Evolutionary conservation across 2,113 vertebrate genomes (phyloP), one percentile per base, ranked within the genome.

Genomic region (Oncorhynchus clarkii): DNA sequence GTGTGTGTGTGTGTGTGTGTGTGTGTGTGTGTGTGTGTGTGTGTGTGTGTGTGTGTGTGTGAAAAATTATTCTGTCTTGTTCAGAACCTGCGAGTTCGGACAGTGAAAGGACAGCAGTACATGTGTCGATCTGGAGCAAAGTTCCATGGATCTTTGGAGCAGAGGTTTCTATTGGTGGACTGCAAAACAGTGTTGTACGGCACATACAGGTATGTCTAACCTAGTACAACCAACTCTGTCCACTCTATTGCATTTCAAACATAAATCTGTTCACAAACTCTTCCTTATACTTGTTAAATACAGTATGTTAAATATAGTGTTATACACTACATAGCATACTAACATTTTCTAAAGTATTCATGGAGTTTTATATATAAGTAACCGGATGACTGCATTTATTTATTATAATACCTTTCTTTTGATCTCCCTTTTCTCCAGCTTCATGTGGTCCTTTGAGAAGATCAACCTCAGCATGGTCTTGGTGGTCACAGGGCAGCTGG

Each of bases 391-490:
- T 45, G 39, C 9, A 12, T 45, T 11, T 45, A 45, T 45, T 45
- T 45, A 45, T 45, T 45, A 45, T 54, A 54, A 54, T 16, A 45
- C 9, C 9, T 45, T 45, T 45, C 67, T 45, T 45, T 20, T 22
- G 9, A 4, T 7, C 48, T 14, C 8, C 72, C 60, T 62, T 75
- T 2, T 67, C 77, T 76, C 78, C 90, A 97, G 97, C 89, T 98
- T 94, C 79, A 96, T 95, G 70, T 98, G 97, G 97, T 94, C 95
- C 7, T 98, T 92, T 89, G 97, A 98, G 89, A 98, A 98, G 89
- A 94, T 96, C 79, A 93, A 97, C 79, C 88, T 96, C 81, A 98
- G 96, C 82, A 98, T 98, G 96, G 95, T 96, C 20, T 93, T 97
- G 76, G 89, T 98, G 13, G 93, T 98, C 87, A 96, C 95, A 11